Conservation (phyloP, 1,140 invertebrate genomes). For the Drosophila neocordata region DNA sequence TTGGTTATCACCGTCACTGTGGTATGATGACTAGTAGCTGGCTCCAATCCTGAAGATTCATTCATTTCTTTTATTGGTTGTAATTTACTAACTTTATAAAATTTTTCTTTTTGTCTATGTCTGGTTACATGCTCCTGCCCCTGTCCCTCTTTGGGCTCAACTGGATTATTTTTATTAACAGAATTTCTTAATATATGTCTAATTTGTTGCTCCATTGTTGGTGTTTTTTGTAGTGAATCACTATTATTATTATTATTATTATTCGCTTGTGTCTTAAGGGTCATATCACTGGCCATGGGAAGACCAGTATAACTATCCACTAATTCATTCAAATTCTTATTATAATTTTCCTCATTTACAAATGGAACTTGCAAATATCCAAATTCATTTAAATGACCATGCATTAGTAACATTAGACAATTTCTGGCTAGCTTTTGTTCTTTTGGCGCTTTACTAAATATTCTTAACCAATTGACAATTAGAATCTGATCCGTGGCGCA, state of each 20-base stretch:
- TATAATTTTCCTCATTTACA: slow-evolving; percentile 42
- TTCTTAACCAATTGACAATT: slow-evolving; percentile 41
- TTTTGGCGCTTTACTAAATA: slow-evolving; percentile 23
- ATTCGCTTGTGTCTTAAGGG: not conserved
- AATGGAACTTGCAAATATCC: slow-evolving; percentile 45
- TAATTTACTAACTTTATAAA: not conserved
- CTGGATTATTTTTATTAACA: not conserved
- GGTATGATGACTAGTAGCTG: not conserved
- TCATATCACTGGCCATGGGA: not conserved
- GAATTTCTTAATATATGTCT: not conserved
- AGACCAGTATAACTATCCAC: slow-evolving; percentile 30
- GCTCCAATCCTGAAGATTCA: slow-evolving; percentile 15
- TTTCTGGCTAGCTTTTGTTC: slow-evolving; percentile 56
- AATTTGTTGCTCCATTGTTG: not conserved
- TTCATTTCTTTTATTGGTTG: slow-evolving; percentile 20
- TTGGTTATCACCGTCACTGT: not conserved
- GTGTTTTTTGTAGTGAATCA: not conserved
- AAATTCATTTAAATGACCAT: slow-evolving; percentile 49
- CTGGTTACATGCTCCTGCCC: not conserved
- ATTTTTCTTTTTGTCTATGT: not conserved
- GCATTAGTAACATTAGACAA: slow-evolving; percentile 46
- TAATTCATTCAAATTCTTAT: slow-evolving; percentile 37
- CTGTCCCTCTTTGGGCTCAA: not conserved
- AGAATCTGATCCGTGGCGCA: slow-evolving; percentile 37
- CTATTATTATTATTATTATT: not conserved